Base-by-base conservation (phyloP, 2,113 vertebrate genomes). In the Diadophis punctatus region DNA sequence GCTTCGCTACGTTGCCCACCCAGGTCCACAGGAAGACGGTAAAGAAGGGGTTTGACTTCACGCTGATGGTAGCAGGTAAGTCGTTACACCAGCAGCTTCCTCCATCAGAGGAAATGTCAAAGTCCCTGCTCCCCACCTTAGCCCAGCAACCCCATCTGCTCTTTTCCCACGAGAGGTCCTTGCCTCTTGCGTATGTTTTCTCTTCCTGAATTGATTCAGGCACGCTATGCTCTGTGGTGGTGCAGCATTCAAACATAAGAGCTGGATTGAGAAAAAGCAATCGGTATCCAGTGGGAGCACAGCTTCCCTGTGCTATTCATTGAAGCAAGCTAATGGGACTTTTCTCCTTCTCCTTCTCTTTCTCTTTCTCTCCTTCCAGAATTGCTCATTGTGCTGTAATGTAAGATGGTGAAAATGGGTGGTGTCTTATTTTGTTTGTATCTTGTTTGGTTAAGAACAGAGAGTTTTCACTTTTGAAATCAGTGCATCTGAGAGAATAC, bases 41-140 rank as follows among this genome's bases (percentile, higher is more conserved):
- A 55, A 95, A 95, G 94, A 94, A 94, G 51, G 94, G 94, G 2
- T 95, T 95, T 52, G 94, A 95, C 55, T 95, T 95, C 92, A 95
- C 94, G 0, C 92, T 95, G 46, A 86, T 95, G 94, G 94, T 95
- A 25, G 93, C 94, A 95, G 94, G 94, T 95, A 90, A 91, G 4
- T 5, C 1, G 4, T 55, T 34, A 16, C 39, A 85, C 46, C 1
- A n/a, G 3, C 20, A 8, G 3, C 39, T 55, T n/a, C 10, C 39
- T 55, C 63, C 51, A n/a, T 10, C 11, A 8, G 30, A 8, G 39
- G 4, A 39, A 88, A 74, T n/a, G 2, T 27, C 30, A 39, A 25
- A 14, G 55, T 18, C 20, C 7, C 11, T 22, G 48, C n/a, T 86
- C n/a, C 48, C 27, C 46, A 48, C 3, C 0, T 39, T 16, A 39